Evolutionary conservation across 2,888 invertebrate genomes (phyloP), one percentile per base, ranked within the genome.

Genomic region (Anticlea derivata): DNA sequence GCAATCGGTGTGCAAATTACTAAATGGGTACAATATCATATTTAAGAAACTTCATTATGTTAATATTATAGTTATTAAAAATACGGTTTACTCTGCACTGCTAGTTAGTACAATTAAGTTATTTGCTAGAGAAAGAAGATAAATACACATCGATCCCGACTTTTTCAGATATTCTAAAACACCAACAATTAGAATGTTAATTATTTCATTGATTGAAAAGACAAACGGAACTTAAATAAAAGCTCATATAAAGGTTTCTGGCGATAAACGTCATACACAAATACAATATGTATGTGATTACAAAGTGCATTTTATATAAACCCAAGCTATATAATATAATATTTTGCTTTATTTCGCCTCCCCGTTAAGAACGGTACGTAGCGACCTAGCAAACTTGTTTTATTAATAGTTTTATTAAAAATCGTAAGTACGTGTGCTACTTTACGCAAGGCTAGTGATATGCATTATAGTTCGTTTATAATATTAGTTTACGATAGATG

Each of bases 401-500:
- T 59, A 17, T 46, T 37, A 27, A 45, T 45, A 52, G 59, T 65
- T 74, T 65, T 61, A 63, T 61, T 50, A 55, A 23, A 67, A 64
- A 65, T 67, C 47, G 65, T 78, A 77, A 76, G 73, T 75, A 79
- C 76, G 68, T 63, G 72, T 74, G 75, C 72, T 59, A 66, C 61
- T 66, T 71, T 70, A 73, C 70, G 61, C 61, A 61, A 64, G 59
- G 64, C 76, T 74, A 75, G 76, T 80, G 80, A 82, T 80, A 80
- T 79, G 80, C 79, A 67, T 77, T 58, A 58, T 60, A 63, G 64
- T 55, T 53, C 60, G 62, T 54, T 67, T 66, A 52, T 58, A 50
- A 55, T 63, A 66, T 54, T 29, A 59, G 40, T 65, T 58, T 59
- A 17, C 44, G 30, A 55, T 61, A 59, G 50, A 53, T 55, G 63